Conservation (phyloP, 1,140 invertebrate genomes). For the Drosophila lowei region DNA sequence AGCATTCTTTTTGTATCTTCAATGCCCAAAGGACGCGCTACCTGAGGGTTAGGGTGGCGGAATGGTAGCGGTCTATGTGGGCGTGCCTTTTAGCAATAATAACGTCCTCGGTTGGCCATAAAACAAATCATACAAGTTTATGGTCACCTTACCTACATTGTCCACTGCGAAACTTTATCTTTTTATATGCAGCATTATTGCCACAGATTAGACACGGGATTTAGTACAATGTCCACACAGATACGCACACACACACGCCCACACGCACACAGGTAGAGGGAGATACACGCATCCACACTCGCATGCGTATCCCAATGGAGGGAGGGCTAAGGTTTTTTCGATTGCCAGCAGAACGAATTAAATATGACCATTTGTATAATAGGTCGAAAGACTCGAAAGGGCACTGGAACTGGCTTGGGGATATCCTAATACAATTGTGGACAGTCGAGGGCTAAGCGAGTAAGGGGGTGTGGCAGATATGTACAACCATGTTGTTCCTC, state of each 20-base stretch:
- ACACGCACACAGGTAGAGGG: background rate
- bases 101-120: slow-evolving; percentile 78
- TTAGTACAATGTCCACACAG: slow-evolving; percentile 51
- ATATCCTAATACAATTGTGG: slow-evolving; percentile 40
- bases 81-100: slow-evolving; percentile 80
- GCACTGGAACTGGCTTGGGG: background rate
- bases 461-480: background rate
- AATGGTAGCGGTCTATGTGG: slow-evolving; percentile 13
- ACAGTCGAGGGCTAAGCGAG: background rate
- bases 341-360: slow-evolving; percentile 80
- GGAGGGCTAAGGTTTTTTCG: slow-evolving; percentile 54
- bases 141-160: slow-evolving; percentile 70
- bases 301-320: slow-evolving; percentile 4
- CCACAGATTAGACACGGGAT: slow-evolving; percentile 81
- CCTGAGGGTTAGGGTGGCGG: slow-evolving; percentile 15
- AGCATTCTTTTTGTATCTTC: slow-evolving; percentile 38
- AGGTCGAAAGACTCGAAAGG: slow-evolving; percentile 37
- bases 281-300: slow-evolving; percentile 24
- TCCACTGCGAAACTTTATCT: slow-evolving; percentile 78
- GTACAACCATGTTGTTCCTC: slow-evolving; percentile 38
- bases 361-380: slow-evolving; percentile 82
- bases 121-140: slow-evolving; percentile 83
- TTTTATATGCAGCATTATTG: slow-evolving; percentile 82
- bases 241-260: slow-evolving; percentile 1
- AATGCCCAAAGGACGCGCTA: slow-evolving; percentile 45